phyloP scores from a whole-genome alignment of 1,140 invertebrate genomes.

The Conus betulinus region DNA sequence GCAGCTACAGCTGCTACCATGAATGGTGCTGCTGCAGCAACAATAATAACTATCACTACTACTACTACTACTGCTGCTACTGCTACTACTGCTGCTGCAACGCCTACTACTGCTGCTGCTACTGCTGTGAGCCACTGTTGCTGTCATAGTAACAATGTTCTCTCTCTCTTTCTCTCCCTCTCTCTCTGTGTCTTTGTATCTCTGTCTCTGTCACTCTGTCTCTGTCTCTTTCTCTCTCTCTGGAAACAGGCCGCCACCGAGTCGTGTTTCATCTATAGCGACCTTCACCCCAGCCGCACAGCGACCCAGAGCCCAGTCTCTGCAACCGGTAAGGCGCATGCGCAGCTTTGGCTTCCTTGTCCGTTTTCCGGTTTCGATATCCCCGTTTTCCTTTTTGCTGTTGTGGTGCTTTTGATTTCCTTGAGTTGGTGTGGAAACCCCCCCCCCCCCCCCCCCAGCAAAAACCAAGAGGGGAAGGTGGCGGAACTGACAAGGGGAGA shows the following conservation, averaged over 20 bases:
- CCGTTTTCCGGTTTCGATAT: neutral
- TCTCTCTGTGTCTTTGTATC: no score
- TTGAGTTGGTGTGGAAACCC: neutral
- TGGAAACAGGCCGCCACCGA: constrained; percentile 34
- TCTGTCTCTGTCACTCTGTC: no score
- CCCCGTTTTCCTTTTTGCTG: neutral
- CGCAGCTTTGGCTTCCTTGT: neutral
- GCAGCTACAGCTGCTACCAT: neutral
- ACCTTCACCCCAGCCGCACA: constrained; percentile 34
- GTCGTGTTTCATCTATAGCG: constrained; percentile 26
- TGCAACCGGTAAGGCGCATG: constrained; percentile 37
- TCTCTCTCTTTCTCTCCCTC: neutral
- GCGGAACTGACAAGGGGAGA: no score
- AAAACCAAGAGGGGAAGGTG: no score
- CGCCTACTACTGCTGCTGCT: no score
- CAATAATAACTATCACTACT: neutral
- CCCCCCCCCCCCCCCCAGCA: no score
- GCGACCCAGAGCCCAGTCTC: constrained; percentile 36
- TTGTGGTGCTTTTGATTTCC: neutral
- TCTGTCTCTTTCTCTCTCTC: neutral
- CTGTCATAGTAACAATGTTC: no score
- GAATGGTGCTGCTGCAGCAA: neutral
- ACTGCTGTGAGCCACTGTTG: no score
- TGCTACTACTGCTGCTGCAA: neutral
- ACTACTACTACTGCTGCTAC: neutral